Evolutionary conservation across 2,797 vertebrate genomes (phyloP).

Genomic region (Ctenopoma multispine): DNA sequence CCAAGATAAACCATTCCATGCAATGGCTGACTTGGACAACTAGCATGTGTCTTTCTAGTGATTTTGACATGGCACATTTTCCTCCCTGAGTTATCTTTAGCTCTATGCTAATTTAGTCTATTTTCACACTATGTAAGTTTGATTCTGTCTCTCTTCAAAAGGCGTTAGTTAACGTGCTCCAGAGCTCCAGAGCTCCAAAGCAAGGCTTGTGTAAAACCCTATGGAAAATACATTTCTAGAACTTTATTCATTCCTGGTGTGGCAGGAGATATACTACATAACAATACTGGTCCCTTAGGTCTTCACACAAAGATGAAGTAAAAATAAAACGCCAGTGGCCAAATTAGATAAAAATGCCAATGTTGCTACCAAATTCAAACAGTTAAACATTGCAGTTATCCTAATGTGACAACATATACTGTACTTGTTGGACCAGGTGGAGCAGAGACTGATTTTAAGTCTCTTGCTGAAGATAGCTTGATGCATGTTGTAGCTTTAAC

Average conservation of each 20-base stretch:
- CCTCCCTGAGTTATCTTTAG: not conserved
- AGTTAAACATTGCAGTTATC: not conserved
- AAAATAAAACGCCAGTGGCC: not conserved
- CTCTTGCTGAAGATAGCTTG: too few relatives aligned
- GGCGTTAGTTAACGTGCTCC: not conserved
- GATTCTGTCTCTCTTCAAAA: slow-evolving; percentile 4
- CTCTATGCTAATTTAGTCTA: not conserved
- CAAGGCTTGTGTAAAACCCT: not conserved
- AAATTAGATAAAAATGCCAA: not conserved
- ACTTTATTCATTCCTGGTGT: not conserved
- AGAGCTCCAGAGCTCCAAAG: not conserved
- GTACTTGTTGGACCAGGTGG: too few relatives aligned
- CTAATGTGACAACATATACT: too few relatives aligned
- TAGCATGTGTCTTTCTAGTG: slow-evolving; percentile 6
- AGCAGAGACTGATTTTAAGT: too few relatives aligned
- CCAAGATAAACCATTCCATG: not conserved
- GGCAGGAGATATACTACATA: not conserved
- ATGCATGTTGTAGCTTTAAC: too few relatives aligned
- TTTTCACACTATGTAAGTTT: not conserved
- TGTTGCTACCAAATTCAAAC: not conserved
- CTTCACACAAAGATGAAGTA: not conserved
- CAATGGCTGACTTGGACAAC: not conserved
- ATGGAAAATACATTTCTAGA: not conserved
- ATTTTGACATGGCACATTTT: slow-evolving; percentile 4
- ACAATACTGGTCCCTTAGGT: not conserved